phyloP scores from a whole-genome alignment of 1,140 invertebrate species.

The Drosophila leontia region DNA sequence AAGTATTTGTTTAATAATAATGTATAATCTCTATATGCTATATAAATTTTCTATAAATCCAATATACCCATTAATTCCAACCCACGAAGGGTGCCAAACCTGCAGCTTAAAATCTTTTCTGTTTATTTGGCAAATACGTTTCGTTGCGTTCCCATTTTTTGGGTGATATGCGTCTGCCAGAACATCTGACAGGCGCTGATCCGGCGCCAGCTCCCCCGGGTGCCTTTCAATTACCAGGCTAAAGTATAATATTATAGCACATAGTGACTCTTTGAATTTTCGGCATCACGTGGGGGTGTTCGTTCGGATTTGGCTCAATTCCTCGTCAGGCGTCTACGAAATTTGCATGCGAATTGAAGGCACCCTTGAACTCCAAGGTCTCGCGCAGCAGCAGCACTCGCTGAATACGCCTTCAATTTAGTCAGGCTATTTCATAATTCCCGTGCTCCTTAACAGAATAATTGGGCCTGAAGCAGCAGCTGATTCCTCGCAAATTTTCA shows the following conservation, averaged over 20 bases:
- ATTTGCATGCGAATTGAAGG: slow-evolving; percentile 50
- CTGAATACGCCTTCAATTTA: slow-evolving; percentile 35
- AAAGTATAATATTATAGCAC: slow-evolving; percentile 6
- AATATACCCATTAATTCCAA: not conserved
- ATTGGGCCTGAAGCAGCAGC: slow-evolving; percentile 41
- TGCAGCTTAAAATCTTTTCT: slow-evolving; percentile 40
- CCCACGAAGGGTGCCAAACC: not conserved
- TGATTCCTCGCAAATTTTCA: slow-evolving; percentile 27
- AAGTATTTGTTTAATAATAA: not conserved
- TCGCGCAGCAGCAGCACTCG: slow-evolving; percentile 17
- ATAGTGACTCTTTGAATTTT: slow-evolving; percentile 34
- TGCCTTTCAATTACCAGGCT: slow-evolving; percentile 25
- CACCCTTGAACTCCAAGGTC: slow-evolving; percentile 49
- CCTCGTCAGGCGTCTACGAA: slow-evolving; percentile 19
- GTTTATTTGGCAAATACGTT: slow-evolving; percentile 37
- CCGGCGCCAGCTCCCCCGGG: slow-evolving; percentile 17
- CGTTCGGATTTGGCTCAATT: slow-evolving; percentile 38
- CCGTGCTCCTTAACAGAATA: slow-evolving; percentile 41
- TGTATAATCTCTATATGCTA: no score
- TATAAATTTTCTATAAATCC: no score
- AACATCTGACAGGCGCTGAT: slow-evolving; percentile 37
- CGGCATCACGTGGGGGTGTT: slow-evolving; percentile 13
- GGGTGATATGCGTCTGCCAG: slow-evolving; percentile 43
- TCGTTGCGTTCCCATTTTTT: slow-evolving; percentile 8
- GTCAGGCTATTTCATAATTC: slow-evolving; percentile 39